phyloP scores from a whole-genome alignment of 2,888 invertebrate species.

The Rhamphomyia laevipes region DNA sequence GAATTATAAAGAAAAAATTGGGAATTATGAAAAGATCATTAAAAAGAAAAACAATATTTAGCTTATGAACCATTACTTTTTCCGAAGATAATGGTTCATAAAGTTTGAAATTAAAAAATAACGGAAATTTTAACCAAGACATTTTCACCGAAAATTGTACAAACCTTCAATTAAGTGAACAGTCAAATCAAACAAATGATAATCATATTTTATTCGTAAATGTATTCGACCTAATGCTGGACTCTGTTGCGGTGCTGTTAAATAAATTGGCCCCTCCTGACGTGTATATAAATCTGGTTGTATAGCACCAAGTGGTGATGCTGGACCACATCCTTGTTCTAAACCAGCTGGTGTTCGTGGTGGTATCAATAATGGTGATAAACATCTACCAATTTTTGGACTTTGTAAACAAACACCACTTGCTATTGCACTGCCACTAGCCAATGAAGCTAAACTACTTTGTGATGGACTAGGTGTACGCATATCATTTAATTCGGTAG shows the following conservation, averaged over 20 bases:
- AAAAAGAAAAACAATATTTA: too few species aligned
- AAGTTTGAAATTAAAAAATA: too few species aligned
- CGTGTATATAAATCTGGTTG: slow-evolving; percentile 80
- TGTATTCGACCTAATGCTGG: slow-evolving; percentile 71
- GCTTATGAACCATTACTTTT: too few species aligned
- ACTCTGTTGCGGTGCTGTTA: slow-evolving; percentile 49
- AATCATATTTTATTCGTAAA: slow-evolving; percentile 76
- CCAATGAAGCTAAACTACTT: slow-evolving; percentile 55
- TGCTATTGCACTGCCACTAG: slow-evolving; percentile 25
- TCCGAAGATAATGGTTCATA: too few species aligned
- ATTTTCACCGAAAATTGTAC: not conserved
- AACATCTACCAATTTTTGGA: slow-evolving; percentile 44
- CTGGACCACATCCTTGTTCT: slow-evolving; percentile 34
- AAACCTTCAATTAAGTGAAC: slow-evolving; percentile 85
- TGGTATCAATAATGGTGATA: slow-evolving; percentile 67
- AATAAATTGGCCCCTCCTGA: slow-evolving; percentile 64
- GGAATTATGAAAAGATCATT: too few species aligned
- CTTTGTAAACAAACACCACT: slow-evolving; percentile 25
- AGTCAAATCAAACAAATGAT: slow-evolving; percentile 77
- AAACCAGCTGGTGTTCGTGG: slow-evolving; percentile 43
- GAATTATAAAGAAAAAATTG: too few species aligned
- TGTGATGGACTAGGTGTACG: slow-evolving; percentile 57
- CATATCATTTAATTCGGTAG: slow-evolving; percentile 34
- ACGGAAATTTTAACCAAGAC: too few species aligned
- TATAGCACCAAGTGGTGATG: slow-evolving; percentile 63